Conservation (phyloP, 2,113 vertebrate genomes). For the Bostrychus sinensis region DNA sequence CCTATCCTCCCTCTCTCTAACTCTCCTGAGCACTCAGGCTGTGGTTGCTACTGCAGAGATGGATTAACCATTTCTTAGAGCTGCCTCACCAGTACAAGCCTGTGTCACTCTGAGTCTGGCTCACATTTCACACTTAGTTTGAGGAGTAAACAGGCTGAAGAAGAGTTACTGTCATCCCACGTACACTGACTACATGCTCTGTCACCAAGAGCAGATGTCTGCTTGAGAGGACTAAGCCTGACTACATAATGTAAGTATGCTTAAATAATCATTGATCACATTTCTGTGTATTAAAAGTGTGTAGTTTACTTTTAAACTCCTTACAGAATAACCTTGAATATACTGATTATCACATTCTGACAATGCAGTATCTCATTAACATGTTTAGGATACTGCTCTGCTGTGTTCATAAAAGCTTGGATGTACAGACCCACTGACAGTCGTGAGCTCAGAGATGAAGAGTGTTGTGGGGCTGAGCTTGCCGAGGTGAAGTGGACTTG, state of each 20-base stretch:
- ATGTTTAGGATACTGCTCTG: neutral
- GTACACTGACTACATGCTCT: constrained; percentile 24
- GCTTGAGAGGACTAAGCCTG: constrained; percentile 36
- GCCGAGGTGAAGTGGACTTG: constrained; percentile 39
- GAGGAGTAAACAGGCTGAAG: constrained; percentile 38
- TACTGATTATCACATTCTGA: neutral
- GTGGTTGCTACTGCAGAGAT: constrained; percentile 27
- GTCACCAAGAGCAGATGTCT: constrained; percentile 48
- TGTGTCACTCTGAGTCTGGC: constrained; percentile 16
- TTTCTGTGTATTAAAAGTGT: constrained; percentile 16
- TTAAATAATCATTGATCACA: constrained; percentile 3
- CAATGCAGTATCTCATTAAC: neutral
- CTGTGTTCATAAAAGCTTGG: neutral
- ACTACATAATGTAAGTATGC: constrained; percentile 44
- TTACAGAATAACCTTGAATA: neutral
- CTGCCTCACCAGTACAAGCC: constrained; percentile 60
- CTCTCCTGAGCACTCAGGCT: constrained; percentile 30
- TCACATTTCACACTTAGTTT: constrained; percentile 40
- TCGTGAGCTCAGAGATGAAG: constrained; percentile 23
- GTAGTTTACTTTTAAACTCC: neutral
- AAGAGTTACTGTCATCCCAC: constrained; percentile 25
- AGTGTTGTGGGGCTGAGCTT: constrained; percentile 34
- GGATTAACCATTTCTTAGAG: constrained; percentile 66
- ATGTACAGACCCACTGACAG: constrained; percentile 9
- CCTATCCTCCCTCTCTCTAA: constrained; percentile 31